These are phyloP conservation scores for Rhyacichthys aspro DNA, from an alignment of 2,797 vertebrate genomes.

Conservation along the genomic window DNA sequence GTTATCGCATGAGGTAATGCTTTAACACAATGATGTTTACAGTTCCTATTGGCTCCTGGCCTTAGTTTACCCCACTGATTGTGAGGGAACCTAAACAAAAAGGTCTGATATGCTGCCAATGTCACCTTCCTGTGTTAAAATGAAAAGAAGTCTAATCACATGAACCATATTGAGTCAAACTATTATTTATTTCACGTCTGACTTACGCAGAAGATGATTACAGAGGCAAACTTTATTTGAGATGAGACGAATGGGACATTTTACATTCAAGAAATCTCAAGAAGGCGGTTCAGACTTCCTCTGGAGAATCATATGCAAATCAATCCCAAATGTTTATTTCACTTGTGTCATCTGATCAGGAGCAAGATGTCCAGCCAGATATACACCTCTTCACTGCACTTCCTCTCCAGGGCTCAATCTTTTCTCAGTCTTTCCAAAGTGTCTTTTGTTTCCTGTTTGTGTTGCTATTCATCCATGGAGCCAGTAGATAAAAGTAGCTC, in stretches of 20 bases:
- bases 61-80: conserved; percentile 31
- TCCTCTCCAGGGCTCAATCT: conserved; percentile 9
- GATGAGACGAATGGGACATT: background rate
- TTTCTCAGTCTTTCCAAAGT: conserved; percentile 43
- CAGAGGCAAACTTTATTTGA: background rate
- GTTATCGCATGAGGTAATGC: conserved; percentile 13
- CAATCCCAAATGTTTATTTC: conserved; percentile 35
- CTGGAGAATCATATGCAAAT: conserved; percentile 27
- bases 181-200: conserved; percentile 16
- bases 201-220: conserved; percentile 4
- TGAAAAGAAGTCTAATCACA: conserved; percentile 26
- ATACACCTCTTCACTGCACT: conserved; percentile 11
- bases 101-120: conserved; percentile 14
- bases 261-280: too few species aligned
- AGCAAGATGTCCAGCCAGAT: conserved; percentile 47
- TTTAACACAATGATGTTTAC: conserved; percentile 25
- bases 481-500: conserved; percentile 27
- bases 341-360: conserved; percentile 33
- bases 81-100: conserved; percentile 31
- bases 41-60: conserved; percentile 16
- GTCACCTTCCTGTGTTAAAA: conserved; percentile 19
- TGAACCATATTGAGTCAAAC: background rate
- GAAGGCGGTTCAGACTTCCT: background rate
- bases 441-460: conserved; percentile 33
- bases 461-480: conserved; percentile 20